Base-by-base conservation (phyloP, 2,888 invertebrate species). In the Nesidiocoris tenuis region DNA sequence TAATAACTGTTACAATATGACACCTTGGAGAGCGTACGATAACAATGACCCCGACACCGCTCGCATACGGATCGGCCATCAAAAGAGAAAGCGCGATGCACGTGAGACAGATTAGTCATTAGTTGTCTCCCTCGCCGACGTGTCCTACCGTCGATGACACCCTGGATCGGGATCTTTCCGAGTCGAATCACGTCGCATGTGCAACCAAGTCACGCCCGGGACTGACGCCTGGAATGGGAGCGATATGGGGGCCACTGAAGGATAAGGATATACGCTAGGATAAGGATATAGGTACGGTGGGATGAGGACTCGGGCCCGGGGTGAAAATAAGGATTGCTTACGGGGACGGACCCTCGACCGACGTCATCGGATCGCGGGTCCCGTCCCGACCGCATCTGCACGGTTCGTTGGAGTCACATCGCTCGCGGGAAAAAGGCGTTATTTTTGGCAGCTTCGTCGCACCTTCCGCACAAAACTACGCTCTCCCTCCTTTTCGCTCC, bases 71-170 rank as follows among this genome's bases (percentile, higher is more conserved):
- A 65, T 24, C 54, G 65, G 7, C 17, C 24, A 22, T 67, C 59
- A 23, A 59, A 70, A 70, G 70, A 59, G 59, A 39, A n/a, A 39
- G 39, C 39, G 39, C 3, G 39, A 59, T 59, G 70, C 70, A 70
- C 59, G 70, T 59, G 70, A 55, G 18, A 63, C 61, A 72, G 63
- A 72, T 63, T 25, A 72, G 72, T 72, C 72, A 72, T 72, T 72
- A 72, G 63, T 55, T 72, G 22, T 55, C 9, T 67, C 1, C 39
- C 23, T 59, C 3, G 39, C 59, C 19, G 54, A 55, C 63, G 19
- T 72, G 63, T 72, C 72, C 12, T 12, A 3, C 12, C 39, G 39
- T 39, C 39, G 39, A 39, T 39, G 39, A 39, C 39, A 39, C 39
- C 39, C 39, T 39, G 5, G 39, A 12, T 7, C 12, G 12, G 5